A percentile compares a stretch with the other conserved stretches of the same genome.
These are phyloP conservation scores for Maniola jurtina DNA, from an alignment of 1,140 invertebrate species.

Conservation along the genomic window DNA sequence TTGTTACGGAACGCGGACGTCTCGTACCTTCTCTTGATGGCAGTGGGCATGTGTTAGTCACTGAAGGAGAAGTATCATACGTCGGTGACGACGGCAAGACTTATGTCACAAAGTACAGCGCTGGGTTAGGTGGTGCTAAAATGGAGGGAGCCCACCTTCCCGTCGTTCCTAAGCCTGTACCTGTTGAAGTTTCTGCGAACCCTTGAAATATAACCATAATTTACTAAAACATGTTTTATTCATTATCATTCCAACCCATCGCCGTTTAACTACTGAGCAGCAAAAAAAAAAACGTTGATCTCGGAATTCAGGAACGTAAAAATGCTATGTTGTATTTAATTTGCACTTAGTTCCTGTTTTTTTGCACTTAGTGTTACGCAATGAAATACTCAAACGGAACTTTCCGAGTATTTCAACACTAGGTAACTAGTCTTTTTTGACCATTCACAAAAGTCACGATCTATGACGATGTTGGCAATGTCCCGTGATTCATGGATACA, in stretches of 20 bases:
- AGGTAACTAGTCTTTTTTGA: slow-evolving; percentile 1
- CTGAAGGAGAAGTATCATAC: slow-evolving; percentile 59
- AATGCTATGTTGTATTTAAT: background rate
- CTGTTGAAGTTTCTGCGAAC: background rate
- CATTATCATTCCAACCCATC: background rate
- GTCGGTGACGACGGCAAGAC: slow-evolving; percentile 55
- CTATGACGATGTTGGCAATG: slow-evolving; percentile 13
- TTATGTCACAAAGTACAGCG: slow-evolving; percentile 58
- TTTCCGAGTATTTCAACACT: background rate
- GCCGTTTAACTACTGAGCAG: background rate
- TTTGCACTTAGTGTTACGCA: background rate
- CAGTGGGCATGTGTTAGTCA: slow-evolving; percentile 53
- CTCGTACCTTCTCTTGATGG: slow-evolving; percentile 55
- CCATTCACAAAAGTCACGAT: slow-evolving; percentile 15
- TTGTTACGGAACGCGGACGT: slow-evolving; percentile 56
- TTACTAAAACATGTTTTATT: background rate
- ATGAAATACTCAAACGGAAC: background rate
- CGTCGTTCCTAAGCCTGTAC: slow-evolving; percentile 5
- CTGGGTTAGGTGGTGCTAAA: slow-evolving; percentile 59
- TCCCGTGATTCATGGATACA: slow-evolving; percentile 34
- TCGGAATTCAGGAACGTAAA: background rate
- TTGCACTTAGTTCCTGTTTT: background rate
- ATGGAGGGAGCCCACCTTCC: slow-evolving; percentile 41
- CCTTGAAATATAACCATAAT: background rate
- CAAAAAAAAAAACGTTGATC: background rate